Percentiles rank a stretch among this genome's conserved stretches.
These are phyloP conservation scores for Amitus sp. DNA, from an alignment of 2,888 invertebrate species.

Conservation along the genomic window DNA sequence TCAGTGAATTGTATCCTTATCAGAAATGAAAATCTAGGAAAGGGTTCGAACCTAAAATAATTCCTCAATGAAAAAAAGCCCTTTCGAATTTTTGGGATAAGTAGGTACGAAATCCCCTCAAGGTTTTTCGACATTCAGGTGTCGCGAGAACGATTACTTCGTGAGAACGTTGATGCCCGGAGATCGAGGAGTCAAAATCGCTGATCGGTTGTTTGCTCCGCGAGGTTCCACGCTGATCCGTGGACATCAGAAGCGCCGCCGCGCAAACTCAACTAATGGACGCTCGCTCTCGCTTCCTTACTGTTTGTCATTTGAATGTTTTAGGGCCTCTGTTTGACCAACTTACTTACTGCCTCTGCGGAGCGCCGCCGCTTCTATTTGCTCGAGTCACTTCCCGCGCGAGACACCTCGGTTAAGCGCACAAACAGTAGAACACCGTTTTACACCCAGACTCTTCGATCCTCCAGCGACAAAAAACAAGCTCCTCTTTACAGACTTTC, in stretches of 20 bases:
- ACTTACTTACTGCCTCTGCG: conserved; percentile 63
- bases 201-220: conserved; percentile 51
- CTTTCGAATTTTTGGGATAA: too few relatives aligned
- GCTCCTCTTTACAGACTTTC: too few relatives aligned
- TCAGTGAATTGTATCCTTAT: too few relatives aligned
- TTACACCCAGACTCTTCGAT: conserved; percentile 61
- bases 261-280: conserved; percentile 20
- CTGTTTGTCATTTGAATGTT: conserved; percentile 65
- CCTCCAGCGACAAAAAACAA: too few relatives aligned
- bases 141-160: too few relatives aligned
- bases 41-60: too few relatives aligned
- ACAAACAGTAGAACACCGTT: conserved; percentile 45
- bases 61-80: too few relatives aligned
- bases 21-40: too few relatives aligned
- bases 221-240: conserved; percentile 49
- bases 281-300: conserved; percentile 46
- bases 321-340: conserved; percentile 62
- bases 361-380: conserved; percentile 50
- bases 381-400: conserved; percentile 22
- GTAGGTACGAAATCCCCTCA: too few relatives aligned
- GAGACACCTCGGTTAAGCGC: conserved; percentile 38
- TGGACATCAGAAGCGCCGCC: conserved; percentile 47
- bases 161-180: conserved; percentile 16
- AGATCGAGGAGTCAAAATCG: conserved; percentile 51
- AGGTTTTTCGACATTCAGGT: too few relatives aligned